Evolutionary conservation across 2,888 invertebrate species (phyloP), one percentile per base, ranked within the genome.

Genomic region (Parochlus steinenii): DNA sequence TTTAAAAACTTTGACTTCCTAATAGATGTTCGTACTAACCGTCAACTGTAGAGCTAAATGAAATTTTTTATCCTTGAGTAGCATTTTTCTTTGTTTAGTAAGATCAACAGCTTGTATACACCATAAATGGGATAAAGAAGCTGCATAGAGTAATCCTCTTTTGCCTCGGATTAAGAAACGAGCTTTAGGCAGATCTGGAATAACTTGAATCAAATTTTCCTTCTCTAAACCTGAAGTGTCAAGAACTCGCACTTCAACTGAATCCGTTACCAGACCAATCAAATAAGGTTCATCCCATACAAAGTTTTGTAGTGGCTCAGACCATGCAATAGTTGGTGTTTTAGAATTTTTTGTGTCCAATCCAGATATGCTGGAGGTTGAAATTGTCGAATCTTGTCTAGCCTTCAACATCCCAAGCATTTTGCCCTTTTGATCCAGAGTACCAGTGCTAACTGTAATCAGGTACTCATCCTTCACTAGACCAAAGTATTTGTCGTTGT

Each of bases 231-330:
- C 61, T 33, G 72, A 67, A 1, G 85, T 83, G 44, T 86, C 81
- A 36, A 89, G 67, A 4, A 90, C 81, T 43, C 87, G 77, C 5
- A 95, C 71, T 58, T 93, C 83, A 20, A 93, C 68, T 43, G 73
- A 71, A 48, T 82, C 86, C 32, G 79, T 69, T 31, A 89, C 63
- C 31, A 95, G 65, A 5, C 87, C 90, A 38, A 97, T 61, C 14
- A 89, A 66, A 56, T 85, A 98, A 0, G 97, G 97, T 47, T 85
- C 79, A 57, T 97, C 92, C 75, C 90, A 89, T 18, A 78, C 89
- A 77, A 58, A 40, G 61, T 62, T 35, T 29, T 25, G 23, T 3
- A 18, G 24, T 5, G 36, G 36, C 19, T 36, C 30, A 11, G 29
- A 28, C 36, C 36, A 36, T 1, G 19, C 26, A 14, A 36, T 30